Evolutionary conservation across 2,113 vertebrate species (phyloP).

Genomic region (Pluvianellus socialis): DNA sequence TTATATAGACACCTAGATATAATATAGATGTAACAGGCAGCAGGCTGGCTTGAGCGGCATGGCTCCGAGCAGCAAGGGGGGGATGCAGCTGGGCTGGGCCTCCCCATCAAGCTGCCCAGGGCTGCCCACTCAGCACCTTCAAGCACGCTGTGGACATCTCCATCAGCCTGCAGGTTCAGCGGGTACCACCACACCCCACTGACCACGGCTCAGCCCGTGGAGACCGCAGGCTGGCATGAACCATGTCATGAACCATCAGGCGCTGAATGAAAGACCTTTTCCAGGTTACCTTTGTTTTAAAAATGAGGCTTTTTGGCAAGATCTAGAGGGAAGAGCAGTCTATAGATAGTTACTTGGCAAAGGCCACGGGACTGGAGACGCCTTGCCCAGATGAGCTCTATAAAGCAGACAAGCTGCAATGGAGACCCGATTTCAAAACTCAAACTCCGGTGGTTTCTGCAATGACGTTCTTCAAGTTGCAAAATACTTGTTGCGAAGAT

Average conservation of each 20-base stretch:
- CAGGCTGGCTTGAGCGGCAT: neutral
- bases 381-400: neutral
- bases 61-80: neutral
- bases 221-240: neutral
- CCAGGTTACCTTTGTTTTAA: neutral
- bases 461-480: neutral
- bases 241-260: neutral
- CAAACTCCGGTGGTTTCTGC: neutral
- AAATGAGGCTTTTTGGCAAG: neutral
- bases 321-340: neutral
- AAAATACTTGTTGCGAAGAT: neutral
- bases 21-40: too few relatives aligned
- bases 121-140: neutral
- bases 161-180: neutral
- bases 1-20: neutral
- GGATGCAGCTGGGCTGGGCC: neutral
- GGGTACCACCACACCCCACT: accelerated
- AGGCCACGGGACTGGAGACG: neutral
- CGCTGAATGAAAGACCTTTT: neutral
- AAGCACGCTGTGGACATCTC: neutral
- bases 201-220: accelerated
- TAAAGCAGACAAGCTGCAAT: accelerated
- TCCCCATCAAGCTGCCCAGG: neutral
- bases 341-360: neutral
- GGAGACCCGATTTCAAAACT: neutral